A percentile compares a stretch with the other conserved stretches of the same genome.
phyloP scores from a whole-genome alignment of 2,113 vertebrate genomes.

The Urocolius indicus region DNA sequence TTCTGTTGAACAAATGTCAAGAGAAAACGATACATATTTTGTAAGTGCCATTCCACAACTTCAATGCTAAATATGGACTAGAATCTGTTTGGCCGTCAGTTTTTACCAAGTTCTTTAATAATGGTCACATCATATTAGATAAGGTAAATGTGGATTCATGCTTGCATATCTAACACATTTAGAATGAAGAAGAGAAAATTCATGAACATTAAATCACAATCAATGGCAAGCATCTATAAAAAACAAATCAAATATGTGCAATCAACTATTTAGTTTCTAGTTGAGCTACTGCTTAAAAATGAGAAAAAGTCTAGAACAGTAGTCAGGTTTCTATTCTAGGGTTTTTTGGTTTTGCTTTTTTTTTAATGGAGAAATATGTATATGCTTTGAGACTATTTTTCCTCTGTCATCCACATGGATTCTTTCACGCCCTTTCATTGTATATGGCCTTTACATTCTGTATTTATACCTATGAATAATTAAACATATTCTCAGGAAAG shows the following conservation, averaged over 20 bases:
- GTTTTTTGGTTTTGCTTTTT: neutral
- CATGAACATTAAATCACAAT: neutral
- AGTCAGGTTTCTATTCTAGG: neutral
- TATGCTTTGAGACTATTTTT: neutral
- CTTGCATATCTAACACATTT: neutral
- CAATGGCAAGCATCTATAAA: neutral
- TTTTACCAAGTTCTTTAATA: neutral
- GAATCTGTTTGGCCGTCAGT: neutral
- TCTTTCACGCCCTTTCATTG: constrained; percentile 11
- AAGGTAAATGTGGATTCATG: neutral
- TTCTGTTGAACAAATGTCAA: neutral
- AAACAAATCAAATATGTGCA: neutral
- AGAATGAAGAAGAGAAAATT: neutral
- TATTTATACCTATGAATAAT: neutral
- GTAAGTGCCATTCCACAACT: neutral
- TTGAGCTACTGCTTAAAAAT: neutral
- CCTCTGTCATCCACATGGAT: neutral
- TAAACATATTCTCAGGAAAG: neutral
- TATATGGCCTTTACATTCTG: neutral
- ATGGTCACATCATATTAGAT: neutral
- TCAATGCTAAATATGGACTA: neutral
- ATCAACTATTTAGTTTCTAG: neutral
- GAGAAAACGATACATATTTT: neutral
- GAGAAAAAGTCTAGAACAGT: neutral
- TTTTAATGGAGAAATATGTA: neutral